These are phyloP conservation scores for Sphaeridia pumilis DNA, from an alignment of 2,888 invertebrate species.

Conservation along the genomic window DNA sequence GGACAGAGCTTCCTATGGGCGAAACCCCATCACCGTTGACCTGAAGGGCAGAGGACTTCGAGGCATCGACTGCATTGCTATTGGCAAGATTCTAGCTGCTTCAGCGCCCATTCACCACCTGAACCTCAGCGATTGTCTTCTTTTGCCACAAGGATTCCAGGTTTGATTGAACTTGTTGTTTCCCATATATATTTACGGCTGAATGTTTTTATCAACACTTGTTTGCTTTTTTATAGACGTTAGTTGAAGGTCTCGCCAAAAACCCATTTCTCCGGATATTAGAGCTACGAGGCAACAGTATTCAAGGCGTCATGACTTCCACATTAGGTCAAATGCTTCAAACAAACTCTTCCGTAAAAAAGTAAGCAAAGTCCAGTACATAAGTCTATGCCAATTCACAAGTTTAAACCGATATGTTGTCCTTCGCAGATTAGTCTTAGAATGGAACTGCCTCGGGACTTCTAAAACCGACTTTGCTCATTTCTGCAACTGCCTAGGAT, in stretches of 20 bases:
- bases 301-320: slow-evolving; percentile 38
- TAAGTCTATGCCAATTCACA: not conserved
- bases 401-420: not conserved
- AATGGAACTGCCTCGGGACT: slow-evolving; percentile 41
- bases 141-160: slow-evolving; percentile 39
- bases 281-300: slow-evolving; percentile 41
- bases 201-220: too few relatives aligned
- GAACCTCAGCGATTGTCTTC: slow-evolving; percentile 41
- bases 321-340: slow-evolving; percentile 39
- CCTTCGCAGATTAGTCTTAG: slow-evolving; percentile 36
- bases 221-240: slow-evolving; percentile 20
- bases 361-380: slow-evolving; percentile 18
- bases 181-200: too few relatives aligned
- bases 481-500: slow-evolving; percentile 39
- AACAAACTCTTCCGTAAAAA: slow-evolving; percentile 39
- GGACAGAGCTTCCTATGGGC: slow-evolving; percentile 23
- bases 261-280: slow-evolving; percentile 38
- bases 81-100: slow-evolving; percentile 40
- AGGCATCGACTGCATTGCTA: slow-evolving; percentile 36
- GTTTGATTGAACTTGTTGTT: too few relatives aligned
- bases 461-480: slow-evolving; percentile 37
- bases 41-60: slow-evolving; percentile 33
- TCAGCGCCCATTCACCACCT: slow-evolving; percentile 39
- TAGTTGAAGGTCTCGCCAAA: slow-evolving; percentile 39
- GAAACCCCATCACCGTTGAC: slow-evolving; percentile 25